Percentiles rank a stretch among this genome's conserved stretches.
These are phyloP conservation scores for Leptinotarsa texana DNA, from an alignment of 1,140 invertebrate genomes.

Conservation along the genomic window DNA sequence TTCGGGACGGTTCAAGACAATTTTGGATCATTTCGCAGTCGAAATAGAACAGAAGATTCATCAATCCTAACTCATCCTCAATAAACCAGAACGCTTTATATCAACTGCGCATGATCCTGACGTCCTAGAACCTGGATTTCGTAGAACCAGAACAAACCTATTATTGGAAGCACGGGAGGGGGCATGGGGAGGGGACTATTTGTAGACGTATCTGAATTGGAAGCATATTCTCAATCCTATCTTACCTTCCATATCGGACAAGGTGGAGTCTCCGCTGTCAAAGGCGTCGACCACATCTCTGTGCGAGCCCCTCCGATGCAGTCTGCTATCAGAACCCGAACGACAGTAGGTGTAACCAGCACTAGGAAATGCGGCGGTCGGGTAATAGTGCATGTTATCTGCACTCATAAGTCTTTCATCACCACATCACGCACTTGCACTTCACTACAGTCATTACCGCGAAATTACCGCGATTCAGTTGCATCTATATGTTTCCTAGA, in stretches of 20 bases:
- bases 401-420: conserved; percentile 4
- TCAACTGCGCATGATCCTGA: too few species aligned
- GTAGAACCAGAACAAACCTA: too few species aligned
- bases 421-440: background rate
- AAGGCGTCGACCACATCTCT: conserved; percentile 45
- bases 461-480: background rate
- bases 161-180: too few species aligned
- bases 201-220: too few species aligned
- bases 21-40: too few species aligned
- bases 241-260: conserved; percentile 52
- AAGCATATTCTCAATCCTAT: background rate
- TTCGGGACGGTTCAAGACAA: too few species aligned
- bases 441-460: background rate
- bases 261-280: conserved; percentile 53
- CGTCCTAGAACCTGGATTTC: too few species aligned
- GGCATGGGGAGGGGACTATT: too few species aligned
- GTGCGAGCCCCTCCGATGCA: conserved; percentile 47
- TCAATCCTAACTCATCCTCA: too few species aligned
- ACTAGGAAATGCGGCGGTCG: conserved; percentile 31
- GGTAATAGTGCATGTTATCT: conserved; percentile 48
- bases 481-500: background rate
- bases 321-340: conserved; percentile 52
- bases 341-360: conserved; percentile 51
- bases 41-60: too few species aligned
- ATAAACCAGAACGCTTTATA: too few species aligned